Evolutionary conservation across 2,888 invertebrate genomes (phyloP), one percentile per base, ranked within the genome.

Genomic region (Pocota personata): DNA sequence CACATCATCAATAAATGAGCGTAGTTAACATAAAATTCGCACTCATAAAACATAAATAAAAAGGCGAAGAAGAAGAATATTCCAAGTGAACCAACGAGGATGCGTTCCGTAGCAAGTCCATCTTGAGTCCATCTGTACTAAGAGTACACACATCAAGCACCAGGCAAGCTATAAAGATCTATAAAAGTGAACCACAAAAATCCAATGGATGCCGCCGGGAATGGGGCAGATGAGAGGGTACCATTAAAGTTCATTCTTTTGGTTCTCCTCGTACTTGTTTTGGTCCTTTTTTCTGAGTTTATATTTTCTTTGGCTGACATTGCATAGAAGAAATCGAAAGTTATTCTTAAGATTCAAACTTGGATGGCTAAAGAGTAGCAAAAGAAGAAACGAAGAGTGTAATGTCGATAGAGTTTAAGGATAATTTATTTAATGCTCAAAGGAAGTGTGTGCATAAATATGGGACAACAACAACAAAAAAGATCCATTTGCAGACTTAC

Each of bases 1-100:
- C 90, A 90, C 91, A 90, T 90, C 91, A 91, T 90, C 91, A 90
- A 90, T 90, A 91, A 72, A 86, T 86, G 86, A 82, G 71, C 67
- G 82, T 82, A 86, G 86, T 86, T 86, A 86, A 86, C 86, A 86
- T 86, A 86, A 86, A 86, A 86, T 86, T 86, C 86, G 75, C 86
- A 86, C 86, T 82, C 82, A 71, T 86, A 82, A 86, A 86, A 86
- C 76, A 86, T 82, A 86, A 80, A 86, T 66, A 82, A 77, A 82
- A 24, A 71, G 69, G 4, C 37, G 48, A 30, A 16, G 35, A 76
- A 60, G 43, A 32, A 40, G 67, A 55, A 69, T 79, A 40, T 27
- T 58, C 57, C 5, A 55, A 67, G 46, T 35, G 48, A 71, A 48
- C 58, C 14, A 64, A 30, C 46, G 43, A 69, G 72, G 82, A 86